Conservation (phyloP, 2,888 invertebrate species). For the Patella caerulea region DNA sequence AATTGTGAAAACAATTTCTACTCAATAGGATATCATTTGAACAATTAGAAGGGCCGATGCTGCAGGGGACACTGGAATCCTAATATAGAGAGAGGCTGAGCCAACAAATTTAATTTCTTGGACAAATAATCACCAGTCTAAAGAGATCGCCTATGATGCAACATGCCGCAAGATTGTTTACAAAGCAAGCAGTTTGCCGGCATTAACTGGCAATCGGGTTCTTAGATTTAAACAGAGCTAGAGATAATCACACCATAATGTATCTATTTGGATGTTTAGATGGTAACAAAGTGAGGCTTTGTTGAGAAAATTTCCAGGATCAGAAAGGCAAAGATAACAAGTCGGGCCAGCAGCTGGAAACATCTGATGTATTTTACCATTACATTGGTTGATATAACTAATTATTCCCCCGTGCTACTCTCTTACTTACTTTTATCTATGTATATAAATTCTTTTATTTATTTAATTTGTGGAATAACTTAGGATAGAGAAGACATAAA, state of each 20-base stretch:
- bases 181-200: slow-evolving; percentile 18
- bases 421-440: no score
- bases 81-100: slow-evolving; percentile 18
- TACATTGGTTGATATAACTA: no score
- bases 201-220: slow-evolving; percentile 19
- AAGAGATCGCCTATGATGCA: slow-evolving; percentile 27
- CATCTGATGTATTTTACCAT: no score
- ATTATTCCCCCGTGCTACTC: no score
- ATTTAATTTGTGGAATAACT: no score
- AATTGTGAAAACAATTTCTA: slow-evolving; percentile 37
- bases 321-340: slow-evolving; percentile 9
- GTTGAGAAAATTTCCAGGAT: slow-evolving; percentile 23
- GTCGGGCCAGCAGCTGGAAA: neutral
- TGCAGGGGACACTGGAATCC: slow-evolving; percentile 15
- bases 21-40: slow-evolving; percentile 22
- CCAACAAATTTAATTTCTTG: slow-evolving; percentile 39
- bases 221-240: slow-evolving; percentile 25
- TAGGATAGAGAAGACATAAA: no score
- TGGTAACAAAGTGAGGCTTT: neutral
- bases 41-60: slow-evolving; percentile 8
- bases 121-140: slow-evolving; percentile 34
- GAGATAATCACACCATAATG: slow-evolving; percentile 26
- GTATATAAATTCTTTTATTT: no score
- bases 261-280: slow-evolving; percentile 19
- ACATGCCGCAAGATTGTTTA: slow-evolving; percentile 24